Base-by-base conservation (phyloP, 1,140 invertebrate genomes). In the Drosophila willistoni region DNA sequence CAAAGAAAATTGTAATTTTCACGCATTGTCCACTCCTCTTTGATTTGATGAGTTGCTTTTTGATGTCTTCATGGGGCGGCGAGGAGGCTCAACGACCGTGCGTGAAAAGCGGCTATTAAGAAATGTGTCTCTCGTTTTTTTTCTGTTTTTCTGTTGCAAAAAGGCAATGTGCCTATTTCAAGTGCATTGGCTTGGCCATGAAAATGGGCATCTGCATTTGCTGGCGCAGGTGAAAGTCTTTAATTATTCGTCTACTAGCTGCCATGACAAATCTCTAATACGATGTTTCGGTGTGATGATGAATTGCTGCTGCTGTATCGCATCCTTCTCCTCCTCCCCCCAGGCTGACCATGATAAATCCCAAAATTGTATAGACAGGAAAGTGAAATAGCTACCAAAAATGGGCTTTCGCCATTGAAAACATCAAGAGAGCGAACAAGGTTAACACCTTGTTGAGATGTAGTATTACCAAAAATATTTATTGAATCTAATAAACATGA, bases 131-230 rank as follows among this genome's bases (percentile, higher is more conserved):
- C 63, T 72, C 5, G 64, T 51, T 33, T 17, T 12, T 14, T 7
- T n/a, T n/a, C n/a, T n/a, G n/a, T n/a, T n/a, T n/a, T n/a, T n/a
- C n/a, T 36, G n/a, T 75, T 64, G 36, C 51, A 54, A 59, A 69
- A 86, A 79, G 79, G 83, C 82, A 82, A 83, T 79, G 83, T 59
- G 73, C 80, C 76, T 80, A 87, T 86, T 86, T 86, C 77, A 71
- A 89, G 83, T 87, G 73, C 79, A 87, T 86, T 89, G 84, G 67
- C 84, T 73, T 86, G 83, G 76, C 83, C 83, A 86, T 86, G 79
- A 86, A 87, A 71, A 64, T 66, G 54, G 77, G 71, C 81, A 81
- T 76, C 64, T 72, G 65, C 68, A 54, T 61, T 55, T 41, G 44
- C 5, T 29, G 29, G 29, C 6, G 42, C 72, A 86, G 83, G 83